Conservation (phyloP, 2,113 vertebrate genomes). For the Alligator sinensis region DNA sequence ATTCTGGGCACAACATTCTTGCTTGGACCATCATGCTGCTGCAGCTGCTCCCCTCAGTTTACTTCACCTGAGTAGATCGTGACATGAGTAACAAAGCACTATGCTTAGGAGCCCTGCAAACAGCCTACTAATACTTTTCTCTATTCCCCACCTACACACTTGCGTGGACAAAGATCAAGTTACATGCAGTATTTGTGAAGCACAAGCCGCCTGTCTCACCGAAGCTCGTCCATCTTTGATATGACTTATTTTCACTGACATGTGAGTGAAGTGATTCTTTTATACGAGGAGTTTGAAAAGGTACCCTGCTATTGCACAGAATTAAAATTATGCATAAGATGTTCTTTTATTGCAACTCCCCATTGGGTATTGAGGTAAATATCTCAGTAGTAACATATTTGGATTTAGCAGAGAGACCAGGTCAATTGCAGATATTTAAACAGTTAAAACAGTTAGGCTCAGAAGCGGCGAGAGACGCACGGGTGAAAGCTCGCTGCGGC, state of each 20-base stretch:
- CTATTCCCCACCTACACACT: background rate
- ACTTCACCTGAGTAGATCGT: conserved; percentile 65
- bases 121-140: background rate
- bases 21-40: conserved; percentile 56
- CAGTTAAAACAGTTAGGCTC: too few species aligned
- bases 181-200: conserved; percentile 18
- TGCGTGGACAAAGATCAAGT: conserved; percentile 16
- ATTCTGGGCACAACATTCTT: conserved; percentile 54
- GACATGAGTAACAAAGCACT: conserved; percentile 59
- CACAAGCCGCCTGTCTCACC: conserved; percentile 18
- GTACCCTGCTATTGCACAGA: background rate
- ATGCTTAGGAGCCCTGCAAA: background rate
- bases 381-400: background rate
- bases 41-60: conserved; percentile 67
- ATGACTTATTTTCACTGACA: background rate
- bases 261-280: background rate
- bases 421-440: background rate
- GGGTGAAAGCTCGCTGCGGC: too few species aligned
- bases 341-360: background rate
- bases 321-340: background rate
- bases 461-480: too few species aligned
- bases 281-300: background rate
- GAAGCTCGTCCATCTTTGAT: background rate
- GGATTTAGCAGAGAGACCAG: background rate
- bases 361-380: background rate